Evolutionary conservation across 2,797 vertebrate species (phyloP), one percentile per base, ranked within the genome.

Genomic region (Eulemur mongoz): DNA sequence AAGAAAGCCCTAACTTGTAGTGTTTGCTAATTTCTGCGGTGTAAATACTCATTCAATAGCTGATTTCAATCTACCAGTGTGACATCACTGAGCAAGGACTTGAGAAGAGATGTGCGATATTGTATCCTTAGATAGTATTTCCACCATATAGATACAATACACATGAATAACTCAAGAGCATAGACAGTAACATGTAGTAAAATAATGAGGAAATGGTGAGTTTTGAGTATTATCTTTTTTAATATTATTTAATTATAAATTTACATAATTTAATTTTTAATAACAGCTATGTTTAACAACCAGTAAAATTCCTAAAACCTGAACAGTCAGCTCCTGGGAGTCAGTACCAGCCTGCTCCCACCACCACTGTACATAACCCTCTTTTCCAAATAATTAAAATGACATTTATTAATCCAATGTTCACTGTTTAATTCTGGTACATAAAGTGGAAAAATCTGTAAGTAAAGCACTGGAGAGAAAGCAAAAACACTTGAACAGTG

Each of bases 381-480:
- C 17, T 81, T 81, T 59, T 81, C 67, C 59, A 57, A 32, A 93
- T 50, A 93, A 76, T 78, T 69, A 25, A 59, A 72, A 38, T 67
- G 54, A 38, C 9, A 43, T 48, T 85, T 63, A 43, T 43, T 30
- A 73, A 93, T 57, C 75, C 20, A 54, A 75, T 40, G n/a, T 91
- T 96, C 85, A 83, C 82, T 84, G 84, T 65, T 92, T 50, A 90
- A 92, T 32, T 93, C 52, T 48, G 81, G 92, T 69, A 97, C 90
- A 45, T 38, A 80, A 81, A 7, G 30, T 43, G 25, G 57, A 32
- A 93, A 86, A 87, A 85, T 0, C 73, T 95, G 40, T 61, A 88
- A 61, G 25, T 3, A 85, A 91, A 86, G 35, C 22, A 65, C 23
- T 75, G 23, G 82, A 15, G 65, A 93, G 75, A 94, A 75, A 32